Conservation (phyloP, 2,888 invertebrate genomes). For the Caenorhabditis sulstoni region DNA sequence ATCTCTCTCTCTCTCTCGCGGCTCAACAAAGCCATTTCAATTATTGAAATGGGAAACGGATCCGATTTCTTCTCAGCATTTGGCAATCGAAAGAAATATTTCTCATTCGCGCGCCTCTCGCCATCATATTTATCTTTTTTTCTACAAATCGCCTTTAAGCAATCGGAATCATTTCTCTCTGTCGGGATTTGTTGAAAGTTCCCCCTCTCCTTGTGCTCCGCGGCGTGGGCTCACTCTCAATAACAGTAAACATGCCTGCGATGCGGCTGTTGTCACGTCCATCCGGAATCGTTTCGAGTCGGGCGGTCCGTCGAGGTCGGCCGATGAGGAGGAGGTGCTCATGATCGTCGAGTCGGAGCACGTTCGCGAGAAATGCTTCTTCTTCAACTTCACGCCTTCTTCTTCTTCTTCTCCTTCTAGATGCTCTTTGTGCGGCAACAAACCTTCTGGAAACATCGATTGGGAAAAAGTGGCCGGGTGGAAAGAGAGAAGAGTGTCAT, state of each 20-base stretch:
- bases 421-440: too few relatives aligned
- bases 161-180: slow-evolving; percentile 8
- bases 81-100: slow-evolving; percentile 6
- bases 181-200: too few relatives aligned
- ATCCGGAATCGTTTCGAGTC: slow-evolving; percentile 67
- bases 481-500: too few relatives aligned
- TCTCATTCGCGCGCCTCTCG: too few relatives aligned
- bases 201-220: too few relatives aligned
- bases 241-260: slow-evolving; percentile 33
- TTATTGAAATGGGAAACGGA: slow-evolving; percentile 47
- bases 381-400: not conserved
- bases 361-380: not conserved
- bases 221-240: too few relatives aligned
- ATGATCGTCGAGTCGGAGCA: not conserved
- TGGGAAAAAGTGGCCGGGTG: too few relatives aligned
- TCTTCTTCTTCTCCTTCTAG: slow-evolving; percentile 27
- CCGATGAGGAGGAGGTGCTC: not conserved
- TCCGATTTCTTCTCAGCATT: not conserved
- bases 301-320: slow-evolving; percentile 60
- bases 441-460: too few relatives aligned
- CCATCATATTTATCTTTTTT: not conserved
- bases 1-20: not conserved
- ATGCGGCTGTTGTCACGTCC: slow-evolving; percentile 53
- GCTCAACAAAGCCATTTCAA: slow-evolving; percentile 23
- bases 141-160: slow-evolving; percentile 34